Base-by-base conservation (phyloP, 2,888 invertebrate genomes). In the Thelaira solivaga region DNA sequence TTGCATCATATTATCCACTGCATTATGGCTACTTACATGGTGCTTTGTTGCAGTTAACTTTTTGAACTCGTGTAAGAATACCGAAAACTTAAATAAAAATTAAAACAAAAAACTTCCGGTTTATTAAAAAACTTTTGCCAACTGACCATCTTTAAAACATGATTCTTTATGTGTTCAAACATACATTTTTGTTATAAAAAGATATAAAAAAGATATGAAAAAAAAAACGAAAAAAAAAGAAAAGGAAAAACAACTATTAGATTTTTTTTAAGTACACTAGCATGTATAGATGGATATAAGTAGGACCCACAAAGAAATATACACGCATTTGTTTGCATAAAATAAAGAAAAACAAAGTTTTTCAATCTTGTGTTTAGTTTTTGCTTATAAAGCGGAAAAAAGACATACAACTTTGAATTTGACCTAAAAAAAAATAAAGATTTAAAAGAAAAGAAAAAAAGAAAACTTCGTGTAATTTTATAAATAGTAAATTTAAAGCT, bases 101-200 rank as follows among this genome's bases (percentile, higher is more conserved):
- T 16, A 51, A 13, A 62, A 13, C n/a, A 53, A 67, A 51, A 68
- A 73, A 49, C 39, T 72, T 77, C 34, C 73, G 47, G 77, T 78
- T 78, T 78, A 78, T 78, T 78, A 78, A 73, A 78, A 78, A 78
- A 78, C 29, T 78, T 78, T 77, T 51, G 22, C 24, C 49, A 67
- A 65, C 61, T 62, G 67, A 49, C 55, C 76, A 62, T 72, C 55
- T 61, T 69, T 57, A 36, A 29, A 76, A 61, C 62, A 71, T 62
- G 51, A 10, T 26, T 62, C 41, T 49, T 16, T 49, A 68, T 49
- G 53, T n/a, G n/a, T n/a, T n/a, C 36, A 29, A 11, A 29, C 36
- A 16, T 6, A 53, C 26, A 31, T 31, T 24, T 20, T 41, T 57
- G 11, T 16, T 34, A 6, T n/a, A 20, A 34, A 7, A 31, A n/a